Base-by-base conservation (phyloP, 2,797 vertebrate genomes). In the Orientallactaga sibirica region DNA sequence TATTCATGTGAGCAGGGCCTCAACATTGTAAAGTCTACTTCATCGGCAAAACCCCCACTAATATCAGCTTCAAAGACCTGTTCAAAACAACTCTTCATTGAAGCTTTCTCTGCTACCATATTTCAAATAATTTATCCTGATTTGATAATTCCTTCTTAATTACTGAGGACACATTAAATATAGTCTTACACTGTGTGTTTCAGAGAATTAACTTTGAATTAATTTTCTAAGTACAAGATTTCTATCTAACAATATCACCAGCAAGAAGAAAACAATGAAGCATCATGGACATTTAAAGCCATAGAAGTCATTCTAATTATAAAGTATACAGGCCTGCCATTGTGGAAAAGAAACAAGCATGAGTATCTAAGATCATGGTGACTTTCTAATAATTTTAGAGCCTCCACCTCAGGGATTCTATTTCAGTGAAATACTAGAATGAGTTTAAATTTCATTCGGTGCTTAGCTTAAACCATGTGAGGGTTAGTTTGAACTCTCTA, bases 391-490 rank as follows among this genome's bases (percentile, higher is more conserved):
- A 76, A 18, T 66, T 52, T 89, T 76, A 85, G 43, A 84, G 81
- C 22, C 18, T 80, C 74, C 61, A 76, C 37, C 48, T 90, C 67
- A 1, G 7, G 52, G 12, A 86, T 80, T 92, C 58, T 86, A 88
- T 94, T 91, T 83, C 94, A 64, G 22, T 92, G 62, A 96, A 93
- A 89, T 91, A 95, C 20, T 84, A 88, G 4, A 86, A 3, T 48
- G 41, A 91, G 48, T 88, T 74, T 91, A 92, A 91, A 86, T 92
- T 86, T 84, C 48, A 77, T 12, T 67, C 82, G 64, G 15, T 80
- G 8, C 64, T 83, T 92, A 25, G 3, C 52, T 94, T 92, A 83
- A 91, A 80, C 18, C 77, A 25, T 10, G 0, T 89, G 68, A 94
- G 88, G 77, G 25, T 88, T 92, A 95, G 18, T 14, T 4, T 90